Conservation (phyloP, 1,140 invertebrate species). For the Bombus ignitus region DNA sequence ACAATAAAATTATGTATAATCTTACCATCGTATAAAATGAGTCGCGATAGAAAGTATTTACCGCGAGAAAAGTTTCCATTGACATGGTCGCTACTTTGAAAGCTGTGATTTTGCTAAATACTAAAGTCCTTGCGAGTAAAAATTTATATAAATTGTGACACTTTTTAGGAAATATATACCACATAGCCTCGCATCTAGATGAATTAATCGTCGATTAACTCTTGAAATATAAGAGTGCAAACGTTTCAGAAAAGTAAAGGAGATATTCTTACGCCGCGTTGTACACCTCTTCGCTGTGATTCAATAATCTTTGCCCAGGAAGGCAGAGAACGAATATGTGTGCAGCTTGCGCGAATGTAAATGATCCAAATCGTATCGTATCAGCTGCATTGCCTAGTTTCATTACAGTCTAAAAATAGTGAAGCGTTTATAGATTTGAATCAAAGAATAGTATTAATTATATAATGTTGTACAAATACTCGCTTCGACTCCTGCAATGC, state of each 20-base stretch:
- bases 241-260: not conserved
- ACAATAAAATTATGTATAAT: not conserved
- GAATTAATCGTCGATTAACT: not conserved
- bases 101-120: slow-evolving; percentile 6
- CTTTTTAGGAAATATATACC: not conserved
- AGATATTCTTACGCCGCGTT: not conserved
- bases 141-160: not conserved
- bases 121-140: not conserved
- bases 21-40: not conserved
- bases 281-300: slow-evolving; percentile 8
- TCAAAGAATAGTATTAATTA: too few species aligned
- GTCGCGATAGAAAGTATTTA: not conserved
- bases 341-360: not conserved
- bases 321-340: not conserved
- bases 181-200: not conserved
- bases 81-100: not conserved
- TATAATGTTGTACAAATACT: not conserved
- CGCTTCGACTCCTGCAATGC: not conserved
- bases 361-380: slow-evolving; percentile 1
- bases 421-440: not conserved
- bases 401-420: not conserved
- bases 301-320: slow-evolving; percentile 12
- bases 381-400: not conserved
- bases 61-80: slow-evolving; percentile 3
- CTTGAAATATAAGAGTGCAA: not conserved